phyloP scores from a whole-genome alignment of 2,113 vertebrate species.

The Marmota flaviventris region DNA sequence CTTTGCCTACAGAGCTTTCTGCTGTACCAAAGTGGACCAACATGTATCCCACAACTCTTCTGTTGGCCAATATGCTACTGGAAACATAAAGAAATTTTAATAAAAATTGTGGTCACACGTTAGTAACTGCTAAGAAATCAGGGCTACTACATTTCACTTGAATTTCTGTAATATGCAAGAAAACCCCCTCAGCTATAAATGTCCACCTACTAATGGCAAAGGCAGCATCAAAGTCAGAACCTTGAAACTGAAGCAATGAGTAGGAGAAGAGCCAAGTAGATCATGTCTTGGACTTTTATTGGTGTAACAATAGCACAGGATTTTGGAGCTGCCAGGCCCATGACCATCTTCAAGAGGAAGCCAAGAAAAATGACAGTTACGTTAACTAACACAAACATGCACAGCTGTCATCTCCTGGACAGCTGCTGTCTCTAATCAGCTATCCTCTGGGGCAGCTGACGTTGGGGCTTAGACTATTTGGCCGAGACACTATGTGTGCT shows the following conservation, averaged over 20 bases:
- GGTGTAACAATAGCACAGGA: not conserved
- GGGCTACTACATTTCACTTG: not conserved
- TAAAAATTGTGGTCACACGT: not conserved
- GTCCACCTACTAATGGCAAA: not conserved
- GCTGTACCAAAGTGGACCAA: not conserved
- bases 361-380: constrained; percentile 42
- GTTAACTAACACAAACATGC: not conserved
- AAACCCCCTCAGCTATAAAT: not conserved
- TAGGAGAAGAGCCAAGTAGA: not conserved
- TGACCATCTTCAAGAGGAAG: constrained; percentile 24
- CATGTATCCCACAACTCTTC: not conserved
- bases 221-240: not conserved
- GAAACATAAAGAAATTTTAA: not conserved
- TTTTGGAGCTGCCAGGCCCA: not conserved
- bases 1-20: not conserved
- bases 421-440: constrained; percentile 35
- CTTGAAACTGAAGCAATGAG: not conserved
- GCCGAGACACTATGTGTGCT: not conserved
- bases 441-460: constrained; percentile 61
- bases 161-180: not conserved
- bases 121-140: constrained; percentile 11
- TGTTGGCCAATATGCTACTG: not conserved
- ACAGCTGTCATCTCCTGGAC: constrained; percentile 56
- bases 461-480: constrained; percentile 39
- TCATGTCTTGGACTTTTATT: not conserved